These are phyloP conservation scores for Garra rufa DNA, from an alignment of 2,113 vertebrate genomes.

Conservation along the genomic window DNA sequence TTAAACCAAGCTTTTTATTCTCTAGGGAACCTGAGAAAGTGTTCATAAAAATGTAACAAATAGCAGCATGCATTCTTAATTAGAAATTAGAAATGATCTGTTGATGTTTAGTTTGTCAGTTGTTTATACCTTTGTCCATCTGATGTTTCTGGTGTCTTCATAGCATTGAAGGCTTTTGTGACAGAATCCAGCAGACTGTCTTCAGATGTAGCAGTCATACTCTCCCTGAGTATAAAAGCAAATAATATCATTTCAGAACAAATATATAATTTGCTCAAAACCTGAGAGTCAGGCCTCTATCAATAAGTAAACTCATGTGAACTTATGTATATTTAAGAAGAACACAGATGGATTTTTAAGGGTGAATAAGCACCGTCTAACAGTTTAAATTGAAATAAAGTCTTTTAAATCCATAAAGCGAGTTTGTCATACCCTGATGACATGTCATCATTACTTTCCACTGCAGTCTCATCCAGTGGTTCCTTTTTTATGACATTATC, in stretches of 20 bases:
- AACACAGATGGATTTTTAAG: neutral
- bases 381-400: neutral
- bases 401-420: neutral
- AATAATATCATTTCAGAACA: neutral
- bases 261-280: neutral
- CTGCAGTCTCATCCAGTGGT: neutral
- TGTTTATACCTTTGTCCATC: neutral
- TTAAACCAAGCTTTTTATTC: neutral
- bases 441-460: neutral
- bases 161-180: neutral
- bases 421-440: neutral
- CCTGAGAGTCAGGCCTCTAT: neutral
- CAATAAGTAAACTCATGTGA: neutral
- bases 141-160: neutral
- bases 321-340: neutral
- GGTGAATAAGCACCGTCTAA: neutral
- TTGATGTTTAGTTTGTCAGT: neutral
- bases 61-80: neutral
- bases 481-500: neutral
- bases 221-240: neutral
- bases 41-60: neutral
- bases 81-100: neutral
- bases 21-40: neutral
- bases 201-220: neutral
- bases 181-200: slow-evolving; percentile 15